Percentiles rank a stretch among this genome's conserved stretches.
These are phyloP conservation scores for Aphyosemion australe DNA, from an alignment of 2,113 vertebrate genomes.

Conservation along the genomic window DNA sequence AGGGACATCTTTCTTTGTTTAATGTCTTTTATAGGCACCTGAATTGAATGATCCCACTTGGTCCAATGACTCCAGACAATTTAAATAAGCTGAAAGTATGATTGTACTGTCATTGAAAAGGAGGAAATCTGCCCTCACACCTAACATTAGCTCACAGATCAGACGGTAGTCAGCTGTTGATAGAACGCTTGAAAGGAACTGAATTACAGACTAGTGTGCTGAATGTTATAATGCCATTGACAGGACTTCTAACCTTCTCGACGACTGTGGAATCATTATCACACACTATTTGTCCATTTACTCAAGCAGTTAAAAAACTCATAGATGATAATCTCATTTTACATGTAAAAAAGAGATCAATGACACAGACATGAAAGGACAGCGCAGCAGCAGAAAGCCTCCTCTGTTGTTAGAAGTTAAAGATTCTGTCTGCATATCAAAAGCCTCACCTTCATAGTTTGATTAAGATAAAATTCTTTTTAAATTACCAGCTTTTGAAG, in stretches of 20 bases:
- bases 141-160: background rate
- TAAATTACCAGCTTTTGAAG: slow-evolving; percentile 1
- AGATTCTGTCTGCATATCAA: background rate
- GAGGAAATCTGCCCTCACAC: background rate
- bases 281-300: background rate
- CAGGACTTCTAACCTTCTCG: background rate
- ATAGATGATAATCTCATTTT: background rate
- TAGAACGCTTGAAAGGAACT: background rate
- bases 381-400: background rate
- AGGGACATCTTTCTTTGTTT: slow-evolving; percentile 3
- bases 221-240: background rate
- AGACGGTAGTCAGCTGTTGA: background rate
- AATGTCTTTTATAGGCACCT: background rate
- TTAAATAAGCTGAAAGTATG: background rate
- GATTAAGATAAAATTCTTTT: background rate
- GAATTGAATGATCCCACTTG: background rate
- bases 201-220: background rate
- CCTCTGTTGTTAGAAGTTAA: background rate
- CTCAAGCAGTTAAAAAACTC: background rate
- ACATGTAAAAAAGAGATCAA: background rate
- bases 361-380: background rate
- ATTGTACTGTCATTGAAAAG: background rate
- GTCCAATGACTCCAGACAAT: no score
- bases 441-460: background rate
- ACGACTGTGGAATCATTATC: background rate